A percentile compares a stretch with the other conserved stretches of the same genome.
These are phyloP conservation scores for Tolypeutes matacus DNA, from an alignment of 2,797 vertebrate genomes.

Conservation along the genomic window DNA sequence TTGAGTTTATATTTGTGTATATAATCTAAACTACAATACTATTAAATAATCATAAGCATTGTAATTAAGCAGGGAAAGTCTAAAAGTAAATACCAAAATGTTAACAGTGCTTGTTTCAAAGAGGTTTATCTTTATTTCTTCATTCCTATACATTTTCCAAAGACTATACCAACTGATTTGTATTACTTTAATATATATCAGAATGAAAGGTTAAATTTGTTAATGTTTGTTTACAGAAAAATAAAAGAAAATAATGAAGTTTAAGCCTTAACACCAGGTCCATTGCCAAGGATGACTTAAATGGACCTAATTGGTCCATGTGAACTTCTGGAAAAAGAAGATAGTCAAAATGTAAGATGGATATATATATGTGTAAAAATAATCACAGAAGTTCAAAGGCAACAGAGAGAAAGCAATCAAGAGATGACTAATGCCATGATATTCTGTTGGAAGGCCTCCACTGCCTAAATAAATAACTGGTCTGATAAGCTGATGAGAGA, in stretches of 20 bases:
- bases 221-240: slow-evolving; percentile 19
- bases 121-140: background rate
- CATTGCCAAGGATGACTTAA: background rate
- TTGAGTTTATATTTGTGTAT: background rate
- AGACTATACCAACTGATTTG: background rate
- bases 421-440: background rate
- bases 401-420: background rate
- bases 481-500: background rate
- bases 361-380: background rate
- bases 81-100: slow-evolving; percentile 37
- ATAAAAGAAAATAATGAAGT: background rate
- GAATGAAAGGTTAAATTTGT: background rate
- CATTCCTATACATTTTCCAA: background rate
- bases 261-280: background rate
- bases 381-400: background rate
- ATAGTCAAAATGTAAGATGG: background rate
- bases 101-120: slow-evolving; percentile 2
- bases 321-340: slow-evolving; percentile 19
- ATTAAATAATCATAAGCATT: background rate
- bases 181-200: background rate
- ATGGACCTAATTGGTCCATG: background rate
- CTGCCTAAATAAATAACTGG: background rate
- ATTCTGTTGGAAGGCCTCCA: background rate
- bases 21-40: slow-evolving; percentile 13
- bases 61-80: background rate